Evolutionary conservation across 2,113 vertebrate species (phyloP).

Genomic region (Pachyramphus minor): DNA sequence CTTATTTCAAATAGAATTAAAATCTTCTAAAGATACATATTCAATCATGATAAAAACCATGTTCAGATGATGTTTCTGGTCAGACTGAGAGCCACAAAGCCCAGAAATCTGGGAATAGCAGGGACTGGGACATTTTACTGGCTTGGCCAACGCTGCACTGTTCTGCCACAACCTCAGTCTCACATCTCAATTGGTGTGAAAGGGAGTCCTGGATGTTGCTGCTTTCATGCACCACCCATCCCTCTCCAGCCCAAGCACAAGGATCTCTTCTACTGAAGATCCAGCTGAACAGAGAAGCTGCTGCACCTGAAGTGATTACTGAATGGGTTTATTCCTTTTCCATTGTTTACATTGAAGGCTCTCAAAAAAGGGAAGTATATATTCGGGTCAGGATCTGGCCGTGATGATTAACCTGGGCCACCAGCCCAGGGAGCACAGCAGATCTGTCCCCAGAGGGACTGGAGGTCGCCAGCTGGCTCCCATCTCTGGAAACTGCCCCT

Average conservation of each 20-base stretch:
- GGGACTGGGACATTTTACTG: not conserved
- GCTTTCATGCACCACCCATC: not conserved
- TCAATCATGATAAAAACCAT: not conserved
- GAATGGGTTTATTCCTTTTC: not conserved
- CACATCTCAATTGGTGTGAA: not conserved
- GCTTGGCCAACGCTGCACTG: fast-evolving
- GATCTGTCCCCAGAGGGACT: constrained; percentile 16
- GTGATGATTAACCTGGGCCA: constrained; percentile 7
- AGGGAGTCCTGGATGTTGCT: not conserved
- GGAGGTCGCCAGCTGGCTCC: constrained; percentile 17
- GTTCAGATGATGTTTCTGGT: not conserved
- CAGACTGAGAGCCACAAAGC: not conserved
- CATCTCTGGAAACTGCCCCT: constrained; percentile 26
- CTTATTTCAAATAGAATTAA: constrained; percentile 62
- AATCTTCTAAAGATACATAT: constrained; percentile 17
- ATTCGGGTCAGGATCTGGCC: not conserved
- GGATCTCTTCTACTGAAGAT: not conserved
- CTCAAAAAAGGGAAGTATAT: constrained; percentile 24
- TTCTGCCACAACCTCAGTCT: not conserved
- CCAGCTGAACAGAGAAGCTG: not conserved
- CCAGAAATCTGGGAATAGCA: not conserved
- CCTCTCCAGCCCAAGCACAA: not conserved
- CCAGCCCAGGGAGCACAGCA: not conserved
- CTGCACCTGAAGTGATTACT: not conserved
- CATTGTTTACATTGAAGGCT: not conserved